Conservation (phyloP, 2,113 vertebrate species). For the Odontophorus gujanensis region DNA sequence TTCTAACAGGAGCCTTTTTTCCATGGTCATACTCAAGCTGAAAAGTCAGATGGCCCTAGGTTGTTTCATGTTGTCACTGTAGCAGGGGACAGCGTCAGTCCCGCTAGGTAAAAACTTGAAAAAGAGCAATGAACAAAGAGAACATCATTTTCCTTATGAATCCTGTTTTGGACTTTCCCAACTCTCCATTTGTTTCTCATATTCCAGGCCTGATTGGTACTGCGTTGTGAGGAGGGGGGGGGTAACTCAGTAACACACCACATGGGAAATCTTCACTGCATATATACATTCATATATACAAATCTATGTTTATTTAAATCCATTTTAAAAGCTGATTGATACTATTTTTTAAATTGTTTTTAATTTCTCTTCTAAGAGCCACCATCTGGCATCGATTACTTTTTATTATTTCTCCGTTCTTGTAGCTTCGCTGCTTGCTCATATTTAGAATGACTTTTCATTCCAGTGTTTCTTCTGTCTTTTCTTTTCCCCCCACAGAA, state of each 20-base stretch:
- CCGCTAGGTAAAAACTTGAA: constrained; percentile 17
- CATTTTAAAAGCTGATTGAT: constrained; percentile 62
- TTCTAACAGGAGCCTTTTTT: not conserved
- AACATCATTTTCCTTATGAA: not conserved
- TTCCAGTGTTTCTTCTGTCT: constrained; percentile 33
- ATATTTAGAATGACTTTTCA: constrained; percentile 60
- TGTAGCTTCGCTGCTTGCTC: not conserved
- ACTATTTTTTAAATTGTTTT: constrained; percentile 59
- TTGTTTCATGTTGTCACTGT: constrained; percentile 17
- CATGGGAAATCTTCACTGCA: constrained; percentile 22
- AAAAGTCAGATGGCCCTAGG: not conserved
- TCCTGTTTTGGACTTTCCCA: not conserved
- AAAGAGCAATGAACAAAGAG: constrained; percentile 27
- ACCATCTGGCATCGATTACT: constrained; percentile 71
- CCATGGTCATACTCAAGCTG: not conserved
- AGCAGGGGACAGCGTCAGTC: not conserved
- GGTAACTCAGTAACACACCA: not conserved
- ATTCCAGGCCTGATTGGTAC: not conserved
- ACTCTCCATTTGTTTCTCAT: not conserved
- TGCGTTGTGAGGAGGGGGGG: not conserved
- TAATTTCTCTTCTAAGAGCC: constrained; percentile 62
- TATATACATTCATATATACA: not conserved
- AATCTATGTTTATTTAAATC: not conserved
- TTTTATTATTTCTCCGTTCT: constrained; percentile 72
- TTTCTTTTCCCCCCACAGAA: not conserved